Conservation (phyloP, 2,888 invertebrate species). For the Falcaria lacertinaria region DNA sequence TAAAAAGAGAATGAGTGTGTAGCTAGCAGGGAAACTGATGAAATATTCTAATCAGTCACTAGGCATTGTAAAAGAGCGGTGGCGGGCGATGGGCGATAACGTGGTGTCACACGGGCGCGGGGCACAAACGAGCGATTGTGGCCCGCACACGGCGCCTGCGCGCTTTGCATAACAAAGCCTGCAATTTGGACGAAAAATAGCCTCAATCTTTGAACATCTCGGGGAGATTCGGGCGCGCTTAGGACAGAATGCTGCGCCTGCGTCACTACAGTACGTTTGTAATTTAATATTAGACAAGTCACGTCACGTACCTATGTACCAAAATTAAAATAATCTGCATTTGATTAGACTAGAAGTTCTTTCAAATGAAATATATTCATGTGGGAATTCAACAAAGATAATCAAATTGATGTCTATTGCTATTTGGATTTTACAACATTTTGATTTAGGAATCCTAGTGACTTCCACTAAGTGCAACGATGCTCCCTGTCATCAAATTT, state of each 20-base stretch:
- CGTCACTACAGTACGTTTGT: background rate
- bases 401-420: too few species aligned
- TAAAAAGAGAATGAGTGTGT: conserved; percentile 43
- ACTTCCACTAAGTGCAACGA: too few species aligned
- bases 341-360: too few species aligned
- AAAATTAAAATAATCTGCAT: too few species aligned
- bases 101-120: conserved; percentile 59
- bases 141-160: conserved; percentile 76
- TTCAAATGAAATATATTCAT: too few species aligned
- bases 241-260: conserved; percentile 27
- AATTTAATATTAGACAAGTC: too few species aligned
- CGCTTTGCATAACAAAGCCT: conserved; percentile 78
- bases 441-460: too few species aligned
- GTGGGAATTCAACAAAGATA: too few species aligned
- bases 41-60: conserved; percentile 75
- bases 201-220: conserved; percentile 64
- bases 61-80: conserved; percentile 63
- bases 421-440: too few species aligned
- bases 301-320: too few species aligned
- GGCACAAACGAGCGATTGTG: conserved; percentile 63
- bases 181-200: conserved; percentile 79
- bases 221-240: conserved; percentile 38
- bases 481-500: too few species aligned
- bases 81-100: conserved; percentile 65
- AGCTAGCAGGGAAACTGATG: conserved; percentile 58